These are phyloP conservation scores for Trypoxylus dichotomus DNA, from an alignment of 1,140 invertebrate genomes.

Conservation along the genomic window DNA sequence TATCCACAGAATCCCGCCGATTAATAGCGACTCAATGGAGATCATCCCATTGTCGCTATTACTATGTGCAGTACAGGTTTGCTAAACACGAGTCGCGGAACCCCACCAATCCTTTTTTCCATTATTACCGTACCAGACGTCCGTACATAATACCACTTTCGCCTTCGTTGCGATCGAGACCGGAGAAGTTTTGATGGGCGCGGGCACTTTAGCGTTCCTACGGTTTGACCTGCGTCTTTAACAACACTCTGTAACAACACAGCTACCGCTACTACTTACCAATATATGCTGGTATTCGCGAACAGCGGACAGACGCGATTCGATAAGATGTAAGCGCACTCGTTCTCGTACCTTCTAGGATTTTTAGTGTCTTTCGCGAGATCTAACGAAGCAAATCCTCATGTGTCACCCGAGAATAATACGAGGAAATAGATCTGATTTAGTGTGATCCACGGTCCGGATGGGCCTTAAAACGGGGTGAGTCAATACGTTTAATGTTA, in stretches of 20 bases:
- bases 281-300: not conserved
- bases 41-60: not conserved
- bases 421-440: not conserved
- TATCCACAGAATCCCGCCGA: too few relatives aligned
- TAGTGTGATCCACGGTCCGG: not conserved
- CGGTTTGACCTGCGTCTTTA: not conserved
- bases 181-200: not conserved
- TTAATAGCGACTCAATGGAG: too few relatives aligned
- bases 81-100: not conserved
- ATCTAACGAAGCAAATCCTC: not conserved
- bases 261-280: not conserved
- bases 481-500: not conserved
- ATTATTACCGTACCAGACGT: too few relatives aligned
- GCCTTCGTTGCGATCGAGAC: not conserved
- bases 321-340: not conserved
- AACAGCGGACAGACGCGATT: not conserved
- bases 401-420: not conserved
- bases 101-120: too few relatives aligned
- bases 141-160: conserved; percentile 1
- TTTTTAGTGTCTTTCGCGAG: not conserved
- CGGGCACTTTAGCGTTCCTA: not conserved
- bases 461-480: not conserved
- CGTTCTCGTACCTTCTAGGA: not conserved
- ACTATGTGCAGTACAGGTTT: too few relatives aligned
- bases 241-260: not conserved